Percentiles rank a stretch among this genome's conserved stretches.
Conservation (phyloP, 2,113 vertebrate species). For the Porphyrio hochstetteri region DNA sequence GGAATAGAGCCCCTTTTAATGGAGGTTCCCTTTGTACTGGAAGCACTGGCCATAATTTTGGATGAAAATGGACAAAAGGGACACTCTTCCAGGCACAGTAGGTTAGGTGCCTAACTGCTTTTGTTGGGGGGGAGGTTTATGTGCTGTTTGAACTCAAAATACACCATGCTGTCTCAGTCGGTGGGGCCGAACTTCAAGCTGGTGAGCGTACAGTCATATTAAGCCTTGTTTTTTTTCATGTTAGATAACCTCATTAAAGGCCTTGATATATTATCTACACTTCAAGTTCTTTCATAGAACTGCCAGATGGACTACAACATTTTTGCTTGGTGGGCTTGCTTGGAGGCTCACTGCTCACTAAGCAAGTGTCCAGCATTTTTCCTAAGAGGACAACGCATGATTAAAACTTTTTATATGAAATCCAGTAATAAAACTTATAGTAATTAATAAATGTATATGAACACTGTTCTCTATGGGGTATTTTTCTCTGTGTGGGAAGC, state of each 20-base stretch:
- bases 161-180: background rate
- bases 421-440: background rate
- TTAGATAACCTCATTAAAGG: background rate
- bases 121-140: background rate
- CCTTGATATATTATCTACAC: background rate
- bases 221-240: background rate
- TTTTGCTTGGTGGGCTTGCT: background rate
- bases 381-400: background rate
- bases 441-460: background rate
- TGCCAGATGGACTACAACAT: background rate
- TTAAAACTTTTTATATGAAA: background rate
- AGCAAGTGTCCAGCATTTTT: background rate
- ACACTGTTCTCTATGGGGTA: background rate
- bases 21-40: background rate
- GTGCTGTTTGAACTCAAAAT: background rate
- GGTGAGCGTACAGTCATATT: background rate
- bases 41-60: accelerated
- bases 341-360: background rate
- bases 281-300: background rate
- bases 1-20: background rate
- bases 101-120: background rate
- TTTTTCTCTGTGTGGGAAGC: background rate
- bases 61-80: background rate
- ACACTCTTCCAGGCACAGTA: background rate
- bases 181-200: background rate